These are phyloP conservation scores for Drosophila ercepeae DNA, from an alignment of 1,140 invertebrate species.

Conservation along the genomic window DNA sequence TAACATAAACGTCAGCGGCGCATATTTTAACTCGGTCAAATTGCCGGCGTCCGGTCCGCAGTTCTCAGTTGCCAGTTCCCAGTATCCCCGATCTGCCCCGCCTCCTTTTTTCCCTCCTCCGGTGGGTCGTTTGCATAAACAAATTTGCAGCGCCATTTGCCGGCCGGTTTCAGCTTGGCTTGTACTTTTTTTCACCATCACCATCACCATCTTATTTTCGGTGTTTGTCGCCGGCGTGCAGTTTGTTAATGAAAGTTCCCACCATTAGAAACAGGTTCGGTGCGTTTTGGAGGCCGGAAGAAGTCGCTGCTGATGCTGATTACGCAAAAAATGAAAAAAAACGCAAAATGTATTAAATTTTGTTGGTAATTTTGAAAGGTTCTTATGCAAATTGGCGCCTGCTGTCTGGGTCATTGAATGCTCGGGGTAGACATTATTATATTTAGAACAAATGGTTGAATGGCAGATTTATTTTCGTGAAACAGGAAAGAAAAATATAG, in stretches of 20 bases:
- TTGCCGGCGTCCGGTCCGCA: conserved; percentile 73
- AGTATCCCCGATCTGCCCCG: conserved; percentile 8
- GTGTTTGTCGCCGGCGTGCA: conserved; percentile 39
- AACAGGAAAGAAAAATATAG: conserved; percentile 26
- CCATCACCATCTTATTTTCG: conserved; percentile 9
- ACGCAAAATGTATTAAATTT: conserved; percentile 12
- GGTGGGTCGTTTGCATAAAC: conserved; percentile 70
- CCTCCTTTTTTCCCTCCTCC: conserved; percentile 5
- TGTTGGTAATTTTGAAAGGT: conserved; percentile 44
- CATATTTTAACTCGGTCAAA: conserved; percentile 82
- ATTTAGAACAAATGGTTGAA: conserved; percentile 39
- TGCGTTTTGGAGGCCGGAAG: conserved; percentile 57
- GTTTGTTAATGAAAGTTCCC: conserved; percentile 80
- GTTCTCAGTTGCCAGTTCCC: conserved; percentile 28
- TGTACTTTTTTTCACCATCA: conserved; percentile 23
- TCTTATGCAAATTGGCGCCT: conserved; percentile 69
- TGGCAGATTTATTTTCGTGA: conserved; percentile 27
- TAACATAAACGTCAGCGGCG: conserved; percentile 78
- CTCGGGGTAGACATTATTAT: conserved; percentile 21
- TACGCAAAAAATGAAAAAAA: conserved; percentile 61
- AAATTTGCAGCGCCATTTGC: conserved; percentile 78
- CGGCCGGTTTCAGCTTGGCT: conserved; percentile 67
- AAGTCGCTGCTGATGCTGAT: conserved; percentile 58
- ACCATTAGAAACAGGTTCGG: conserved; percentile 80
- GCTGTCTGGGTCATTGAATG: conserved; percentile 32